phyloP scores from a whole-genome alignment of 2,797 vertebrate genomes.

The Gobio occitaniae region DNA sequence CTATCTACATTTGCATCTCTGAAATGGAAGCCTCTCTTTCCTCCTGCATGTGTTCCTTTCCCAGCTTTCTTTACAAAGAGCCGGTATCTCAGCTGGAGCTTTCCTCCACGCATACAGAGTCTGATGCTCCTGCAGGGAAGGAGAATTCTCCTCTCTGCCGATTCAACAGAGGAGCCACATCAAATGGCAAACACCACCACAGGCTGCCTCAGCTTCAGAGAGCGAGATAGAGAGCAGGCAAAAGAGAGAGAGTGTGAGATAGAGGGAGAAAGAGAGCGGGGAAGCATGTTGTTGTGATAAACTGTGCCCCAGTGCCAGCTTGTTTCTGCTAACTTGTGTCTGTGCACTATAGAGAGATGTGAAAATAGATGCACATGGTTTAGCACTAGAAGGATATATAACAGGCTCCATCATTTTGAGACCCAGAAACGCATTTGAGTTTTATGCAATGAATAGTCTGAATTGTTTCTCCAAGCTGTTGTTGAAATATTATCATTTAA shows the following conservation, averaged over 20 bases:
- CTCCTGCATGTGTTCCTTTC: slow-evolving; percentile 7
- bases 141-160: slow-evolving; percentile 24
- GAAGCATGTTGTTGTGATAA: slow-evolving; percentile 38
- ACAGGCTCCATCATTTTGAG: background rate
- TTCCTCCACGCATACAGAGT: slow-evolving; percentile 31
- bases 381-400: background rate
- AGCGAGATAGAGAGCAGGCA: background rate
- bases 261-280: background rate
- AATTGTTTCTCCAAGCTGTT: background rate
- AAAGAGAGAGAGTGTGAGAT: background rate
- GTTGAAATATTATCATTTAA: background rate
- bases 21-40: slow-evolving; percentile 6
- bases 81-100: slow-evolving; percentile 41
- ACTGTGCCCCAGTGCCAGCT: slow-evolving; percentile 4
- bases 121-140: slow-evolving; percentile 47
- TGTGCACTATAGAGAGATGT: slow-evolving; percentile 4
- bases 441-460: background rate
- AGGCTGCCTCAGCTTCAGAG: slow-evolving; percentile 41
- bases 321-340: slow-evolving; percentile 27
- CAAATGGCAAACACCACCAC: slow-evolving; percentile 55
- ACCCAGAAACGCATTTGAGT: background rate
- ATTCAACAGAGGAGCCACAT: slow-evolving; percentile 49
- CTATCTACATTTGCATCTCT: slow-evolving; percentile 35
- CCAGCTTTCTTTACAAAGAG: slow-evolving; percentile 29
- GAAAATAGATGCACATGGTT: slow-evolving; percentile 19